A percentile compares a stretch with the other conserved stretches of the same genome.
phyloP scores from a whole-genome alignment of 2,113 vertebrate species.

The Castor canadensis region DNA sequence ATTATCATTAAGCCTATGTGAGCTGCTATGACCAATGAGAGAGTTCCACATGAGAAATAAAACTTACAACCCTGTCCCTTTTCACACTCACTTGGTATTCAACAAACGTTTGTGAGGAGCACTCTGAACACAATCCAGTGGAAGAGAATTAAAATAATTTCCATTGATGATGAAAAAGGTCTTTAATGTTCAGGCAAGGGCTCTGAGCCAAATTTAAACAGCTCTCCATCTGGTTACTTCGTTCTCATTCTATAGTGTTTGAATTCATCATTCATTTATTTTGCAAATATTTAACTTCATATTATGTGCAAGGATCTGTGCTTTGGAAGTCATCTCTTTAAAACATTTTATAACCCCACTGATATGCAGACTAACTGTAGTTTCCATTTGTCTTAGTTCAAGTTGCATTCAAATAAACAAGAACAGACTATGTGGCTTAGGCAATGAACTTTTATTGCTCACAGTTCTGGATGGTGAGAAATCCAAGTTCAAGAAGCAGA shows the following conservation, averaged over 20 bases:
- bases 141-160: constrained; percentile 35
- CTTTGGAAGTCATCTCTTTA: background rate
- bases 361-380: background rate
- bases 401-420: background rate
- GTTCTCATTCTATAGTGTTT: background rate
- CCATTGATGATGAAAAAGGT: background rate
- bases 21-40: background rate
- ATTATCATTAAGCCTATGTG: background rate
- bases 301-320: background rate
- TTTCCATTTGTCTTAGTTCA: background rate
- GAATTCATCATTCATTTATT: background rate
- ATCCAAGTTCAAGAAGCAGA: background rate
- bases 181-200: background rate
- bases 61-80: background rate
- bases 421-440: background rate
- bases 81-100: background rate
- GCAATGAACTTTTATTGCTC: background rate
- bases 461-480: background rate
- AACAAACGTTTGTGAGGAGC: background rate
- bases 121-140: background rate
- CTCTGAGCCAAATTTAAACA: constrained; percentile 4
- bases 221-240: background rate
- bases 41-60: background rate
- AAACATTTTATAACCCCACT: background rate
- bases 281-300: constrained; percentile 14